Conservation (phyloP, 2,888 invertebrate genomes). For the Seira musarum region DNA sequence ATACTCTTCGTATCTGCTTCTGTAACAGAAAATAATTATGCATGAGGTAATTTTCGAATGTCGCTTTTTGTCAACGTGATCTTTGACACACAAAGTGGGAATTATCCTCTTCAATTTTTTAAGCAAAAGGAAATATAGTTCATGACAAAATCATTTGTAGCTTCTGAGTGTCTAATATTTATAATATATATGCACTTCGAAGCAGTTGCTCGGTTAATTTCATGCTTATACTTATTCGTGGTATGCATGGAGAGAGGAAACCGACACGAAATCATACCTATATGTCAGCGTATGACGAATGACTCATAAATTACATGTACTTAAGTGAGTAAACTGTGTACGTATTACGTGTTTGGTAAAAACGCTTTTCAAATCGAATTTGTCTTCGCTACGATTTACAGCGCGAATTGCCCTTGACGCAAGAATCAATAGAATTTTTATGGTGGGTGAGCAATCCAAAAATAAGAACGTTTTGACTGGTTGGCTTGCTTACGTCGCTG, state of each 20-base stretch:
- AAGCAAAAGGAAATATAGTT: neutral
- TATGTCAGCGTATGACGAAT: slow-evolving; percentile 34
- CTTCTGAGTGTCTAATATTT: too few species aligned
- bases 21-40: neutral
- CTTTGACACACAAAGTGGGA: neutral
- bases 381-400: neutral
- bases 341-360: neutral
- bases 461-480: too few species aligned
- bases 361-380: neutral
- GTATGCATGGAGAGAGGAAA: neutral
- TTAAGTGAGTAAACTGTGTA: neutral
- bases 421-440: neutral
- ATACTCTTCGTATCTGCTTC: too few species aligned
- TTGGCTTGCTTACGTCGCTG: too few species aligned
- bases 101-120: neutral
- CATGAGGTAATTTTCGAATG: neutral
- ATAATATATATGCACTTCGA: too few species aligned
- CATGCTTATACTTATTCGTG: neutral
- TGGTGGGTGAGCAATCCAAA: neutral
- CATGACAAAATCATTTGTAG: too few species aligned
- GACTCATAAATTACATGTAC: slow-evolving; percentile 41
- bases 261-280: neutral
- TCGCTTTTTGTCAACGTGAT: neutral
- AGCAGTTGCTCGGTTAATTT: too few species aligned
- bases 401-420: neutral